These are phyloP conservation scores for Cryptus armator DNA, from an alignment of 2,888 invertebrate genomes.

Conservation along the genomic window DNA sequence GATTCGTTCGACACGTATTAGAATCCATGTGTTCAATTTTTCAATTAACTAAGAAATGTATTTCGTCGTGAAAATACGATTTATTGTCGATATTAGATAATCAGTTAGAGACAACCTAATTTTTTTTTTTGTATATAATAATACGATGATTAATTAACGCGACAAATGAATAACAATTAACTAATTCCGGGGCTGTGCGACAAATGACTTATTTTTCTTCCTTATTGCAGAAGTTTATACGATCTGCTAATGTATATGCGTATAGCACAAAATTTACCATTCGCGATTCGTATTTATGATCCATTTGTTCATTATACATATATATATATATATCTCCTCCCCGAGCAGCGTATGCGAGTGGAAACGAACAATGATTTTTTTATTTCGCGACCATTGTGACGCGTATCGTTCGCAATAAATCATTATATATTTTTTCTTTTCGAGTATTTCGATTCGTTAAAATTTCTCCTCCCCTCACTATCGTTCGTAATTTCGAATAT, in stretches of 20 bases:
- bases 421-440: conserved; percentile 3
- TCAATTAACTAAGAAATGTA: conserved; percentile 18
- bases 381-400: conserved; percentile 25
- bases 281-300: conserved; percentile 22
- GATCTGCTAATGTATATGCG: conserved; percentile 21
- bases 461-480: background rate
- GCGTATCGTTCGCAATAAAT: conserved; percentile 33
- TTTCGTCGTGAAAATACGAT: conserved; percentile 17
- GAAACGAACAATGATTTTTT: conserved; percentile 17
- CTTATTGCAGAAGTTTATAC: conserved; percentile 28
- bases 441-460: conserved; percentile 4
- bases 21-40: conserved; percentile 50
- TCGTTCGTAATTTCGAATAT: conserved; percentile 12
- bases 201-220: conserved; percentile 36
- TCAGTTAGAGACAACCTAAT: conserved; percentile 36
- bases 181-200: conserved; percentile 66
- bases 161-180: conserved; percentile 53
- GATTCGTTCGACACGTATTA: conserved; percentile 40
- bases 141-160: conserved; percentile 19
- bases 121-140: conserved; percentile 58
- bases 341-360: conserved; percentile 3
- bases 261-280: conserved; percentile 8
- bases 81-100: conserved; percentile 20
- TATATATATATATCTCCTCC: conserved; percentile 39
- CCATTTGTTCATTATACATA: conserved; percentile 27